A percentile compares a stretch with the other conserved stretches of the same genome.
phyloP scores from a whole-genome alignment of 2,797 vertebrate species.

The Cheirogaleus major region DNA sequence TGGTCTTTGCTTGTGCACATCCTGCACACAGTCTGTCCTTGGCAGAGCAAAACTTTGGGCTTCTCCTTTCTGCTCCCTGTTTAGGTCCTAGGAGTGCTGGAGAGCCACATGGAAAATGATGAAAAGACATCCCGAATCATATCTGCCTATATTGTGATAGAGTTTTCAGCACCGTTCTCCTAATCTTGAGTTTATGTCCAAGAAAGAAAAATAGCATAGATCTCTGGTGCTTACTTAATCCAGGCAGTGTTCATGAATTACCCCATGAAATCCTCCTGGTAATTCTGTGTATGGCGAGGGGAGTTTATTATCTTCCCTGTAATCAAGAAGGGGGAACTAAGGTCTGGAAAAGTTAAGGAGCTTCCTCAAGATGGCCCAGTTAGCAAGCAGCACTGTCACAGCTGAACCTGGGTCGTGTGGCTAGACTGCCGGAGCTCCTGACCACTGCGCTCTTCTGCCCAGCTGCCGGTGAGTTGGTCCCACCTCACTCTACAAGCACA shows the following conservation, averaged over 20 bases:
- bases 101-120: not conserved
- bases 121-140: not conserved
- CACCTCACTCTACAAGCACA: not conserved
- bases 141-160: not conserved
- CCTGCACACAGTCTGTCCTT: not conserved
- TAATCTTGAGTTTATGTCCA: not conserved
- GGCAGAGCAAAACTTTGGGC: not conserved
- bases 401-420: not conserved
- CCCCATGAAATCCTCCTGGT: not conserved
- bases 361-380: not conserved
- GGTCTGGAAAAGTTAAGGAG: not conserved
- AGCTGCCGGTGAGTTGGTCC: too few relatives aligned
- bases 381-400: not conserved
- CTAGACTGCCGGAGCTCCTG: accelerated
- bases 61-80: not conserved
- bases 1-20: not conserved
- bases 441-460: accelerated
- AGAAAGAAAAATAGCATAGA: not conserved
- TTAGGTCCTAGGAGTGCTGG: not conserved
- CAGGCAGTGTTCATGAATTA: not conserved
- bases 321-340: not conserved
- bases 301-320: not conserved
- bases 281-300: not conserved
- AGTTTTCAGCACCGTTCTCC: not conserved
- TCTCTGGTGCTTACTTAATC: not conserved